Percentiles rank a stretch among this genome's conserved stretches.
Evolutionary conservation across 2,888 invertebrate genomes (phyloP).

Genomic region (Drosophila anomalata): DNA sequence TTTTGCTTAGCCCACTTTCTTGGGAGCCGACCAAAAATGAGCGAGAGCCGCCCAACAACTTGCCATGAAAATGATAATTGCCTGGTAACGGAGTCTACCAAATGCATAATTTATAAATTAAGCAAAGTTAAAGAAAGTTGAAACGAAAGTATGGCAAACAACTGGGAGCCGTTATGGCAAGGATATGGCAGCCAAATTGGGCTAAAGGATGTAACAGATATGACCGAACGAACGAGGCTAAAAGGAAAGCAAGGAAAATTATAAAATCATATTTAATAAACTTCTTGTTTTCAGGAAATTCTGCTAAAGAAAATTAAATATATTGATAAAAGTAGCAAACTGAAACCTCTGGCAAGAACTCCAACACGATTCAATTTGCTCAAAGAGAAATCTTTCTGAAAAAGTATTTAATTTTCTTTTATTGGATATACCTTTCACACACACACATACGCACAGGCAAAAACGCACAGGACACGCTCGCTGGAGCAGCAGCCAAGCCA

Average conservation of each 20-base stretch:
- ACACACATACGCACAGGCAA: not conserved
- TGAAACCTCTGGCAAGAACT: not conserved
- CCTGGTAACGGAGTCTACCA: slow-evolving; percentile 62
- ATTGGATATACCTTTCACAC: slow-evolving; percentile 44
- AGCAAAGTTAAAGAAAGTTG: slow-evolving; percentile 52
- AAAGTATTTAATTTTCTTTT: slow-evolving; percentile 74
- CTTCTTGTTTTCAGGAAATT: not conserved
- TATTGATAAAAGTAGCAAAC: not conserved
- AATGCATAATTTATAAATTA: slow-evolving; percentile 82
- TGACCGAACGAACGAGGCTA: not conserved
- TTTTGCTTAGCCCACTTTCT: slow-evolving; percentile 64
- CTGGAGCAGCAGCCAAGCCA: slow-evolving; percentile 54
- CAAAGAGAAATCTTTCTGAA: slow-evolving; percentile 22
- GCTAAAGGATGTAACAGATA: slow-evolving; percentile 20
- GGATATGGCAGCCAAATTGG: slow-evolving; percentile 21
- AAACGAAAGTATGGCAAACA: slow-evolving; percentile 27
- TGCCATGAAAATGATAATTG: slow-evolving; percentile 80
- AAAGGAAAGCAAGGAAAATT: not conserved
- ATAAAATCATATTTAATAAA: not conserved
- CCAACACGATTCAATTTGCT: slow-evolving; percentile 7
- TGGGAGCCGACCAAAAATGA: slow-evolving; percentile 29
- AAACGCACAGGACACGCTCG: not conserved
- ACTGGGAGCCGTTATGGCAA: slow-evolving; percentile 5
- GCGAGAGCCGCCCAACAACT: slow-evolving; percentile 20
- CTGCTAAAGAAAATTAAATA: not conserved